Conservation (phyloP, 1,140 invertebrate species). For the Drosophila dunni region DNA sequence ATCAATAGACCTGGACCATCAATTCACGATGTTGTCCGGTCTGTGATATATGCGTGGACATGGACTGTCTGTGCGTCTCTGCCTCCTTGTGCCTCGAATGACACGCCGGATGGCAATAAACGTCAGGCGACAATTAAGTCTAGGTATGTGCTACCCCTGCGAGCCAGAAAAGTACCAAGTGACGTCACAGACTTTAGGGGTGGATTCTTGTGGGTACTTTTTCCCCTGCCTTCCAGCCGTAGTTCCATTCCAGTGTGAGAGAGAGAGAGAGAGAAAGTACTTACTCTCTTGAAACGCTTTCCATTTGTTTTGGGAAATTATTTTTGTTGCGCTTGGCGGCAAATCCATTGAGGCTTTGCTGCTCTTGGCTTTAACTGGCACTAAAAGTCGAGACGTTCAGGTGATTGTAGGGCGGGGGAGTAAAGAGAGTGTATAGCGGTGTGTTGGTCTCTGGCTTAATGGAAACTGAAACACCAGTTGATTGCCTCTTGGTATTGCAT, state of each 20-base stretch:
- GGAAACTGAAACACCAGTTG: slow-evolving; percentile 82
- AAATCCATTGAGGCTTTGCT: slow-evolving; percentile 21
- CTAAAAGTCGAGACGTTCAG: slow-evolving; percentile 45
- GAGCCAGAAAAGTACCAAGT: slow-evolving; percentile 41
- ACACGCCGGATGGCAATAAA: slow-evolving; percentile 61
- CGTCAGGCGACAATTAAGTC: slow-evolving; percentile 65
- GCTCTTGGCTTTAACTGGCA: slow-evolving; percentile 13
- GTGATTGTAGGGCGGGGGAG: slow-evolving; percentile 1
- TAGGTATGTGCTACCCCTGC: slow-evolving; percentile 1
- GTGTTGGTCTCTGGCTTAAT: slow-evolving; percentile 46
- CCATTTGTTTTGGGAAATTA: slow-evolving; percentile 72
- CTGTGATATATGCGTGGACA: slow-evolving; percentile 44
- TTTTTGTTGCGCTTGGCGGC: slow-evolving; percentile 46
- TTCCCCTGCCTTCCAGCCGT: slow-evolving; percentile 10
- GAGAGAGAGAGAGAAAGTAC: slow-evolving; percentile 1
- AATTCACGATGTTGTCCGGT: slow-evolving; percentile 16
- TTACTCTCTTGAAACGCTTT: slow-evolving; percentile 22
- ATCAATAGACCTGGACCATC: slow-evolving; percentile 30
- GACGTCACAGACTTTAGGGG: slow-evolving; percentile 48
- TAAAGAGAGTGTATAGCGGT: not conserved
- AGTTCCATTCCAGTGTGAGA: slow-evolving; percentile 43
- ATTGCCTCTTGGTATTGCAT: slow-evolving; percentile 65
- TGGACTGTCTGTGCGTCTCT: slow-evolving; percentile 6
- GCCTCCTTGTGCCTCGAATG: slow-evolving; percentile 21
- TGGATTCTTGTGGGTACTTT: not conserved